Evolutionary conservation across 1,140 invertebrate genomes (phyloP), one percentile per base, ranked within the genome.

Genomic region (Drosophila ficusphila): DNA sequence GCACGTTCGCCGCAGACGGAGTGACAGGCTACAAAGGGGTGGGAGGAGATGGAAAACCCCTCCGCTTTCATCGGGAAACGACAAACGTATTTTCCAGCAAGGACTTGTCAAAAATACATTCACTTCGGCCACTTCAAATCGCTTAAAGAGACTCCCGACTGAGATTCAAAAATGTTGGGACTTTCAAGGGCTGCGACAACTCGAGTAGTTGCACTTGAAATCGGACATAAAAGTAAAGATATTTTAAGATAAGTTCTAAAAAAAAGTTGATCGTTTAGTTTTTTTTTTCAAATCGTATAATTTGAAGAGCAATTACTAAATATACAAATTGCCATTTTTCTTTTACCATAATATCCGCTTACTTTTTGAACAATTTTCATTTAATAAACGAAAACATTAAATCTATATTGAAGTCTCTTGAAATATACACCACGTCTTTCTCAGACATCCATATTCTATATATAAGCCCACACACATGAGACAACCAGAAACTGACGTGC

Each of bases 1-100:
- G 49, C 73, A 76, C 54, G 74, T 71, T 64, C 36, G 61, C 64
- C 64, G 27, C 60, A 67, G 64, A 67, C 44, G 21, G n/a, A 67
- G 62, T 48, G 42, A 27, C 58, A 65, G 62, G 44, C n/a, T 18
- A n/a, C 11, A 27, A 18, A 7, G 33, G 2, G 33, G 61, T 2
- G 16, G 18, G 6, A 7, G 23, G 12, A 0, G n/a, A 21, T 4
- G 52, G 8, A 27, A 29, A 12, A 9, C 4, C 38, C 14, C n/a
- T 23, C 12, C 11, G 25, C 12, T 19, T 5, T 12, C 11, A 19
- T 51, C 52, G 16, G 16, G 36, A 29, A 44, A 46, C 25, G 57
- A 48, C 36, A 39, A 52, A 41, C 29, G 57, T 41, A 67, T 49
- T 67, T 41, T 27, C 11, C 60, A 67, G 34, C 62, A 27, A 67